These are phyloP conservation scores for Archegozetes longisetosus DNA, from an alignment of 1,140 invertebrate species.

Conservation along the genomic window DNA sequence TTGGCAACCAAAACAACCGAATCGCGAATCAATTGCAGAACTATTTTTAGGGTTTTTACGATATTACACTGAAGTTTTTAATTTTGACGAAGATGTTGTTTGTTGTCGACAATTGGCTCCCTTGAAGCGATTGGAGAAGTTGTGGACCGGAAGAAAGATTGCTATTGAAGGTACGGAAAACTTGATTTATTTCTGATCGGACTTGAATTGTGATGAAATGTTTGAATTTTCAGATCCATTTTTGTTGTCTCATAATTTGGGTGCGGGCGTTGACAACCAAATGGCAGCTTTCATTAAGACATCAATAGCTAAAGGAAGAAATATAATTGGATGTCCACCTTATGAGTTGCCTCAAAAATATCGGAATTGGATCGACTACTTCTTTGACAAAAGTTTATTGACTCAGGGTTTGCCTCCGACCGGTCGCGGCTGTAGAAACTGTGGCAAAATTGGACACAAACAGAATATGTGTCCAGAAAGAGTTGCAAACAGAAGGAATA, in stretches of 20 bases:
- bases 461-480: slow-evolving; percentile 33
- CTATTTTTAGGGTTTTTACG: slow-evolving; percentile 39
- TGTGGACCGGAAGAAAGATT: slow-evolving; percentile 39
- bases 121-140: slow-evolving; percentile 38
- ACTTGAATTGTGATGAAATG: not conserved
- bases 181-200: not conserved
- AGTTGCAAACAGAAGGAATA: no score
- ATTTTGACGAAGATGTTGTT: slow-evolving; percentile 37
- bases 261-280: slow-evolving; percentile 37
- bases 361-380: slow-evolving; percentile 29
- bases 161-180: slow-evolving; percentile 38
- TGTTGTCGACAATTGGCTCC: slow-evolving; percentile 34
- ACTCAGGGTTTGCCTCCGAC: slow-evolving; percentile 36
- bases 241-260: slow-evolving; percentile 41
- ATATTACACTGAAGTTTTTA: slow-evolving; percentile 41
- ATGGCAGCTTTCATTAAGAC: slow-evolving; percentile 31
- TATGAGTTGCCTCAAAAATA: not conserved
- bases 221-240: slow-evolving; percentile 38
- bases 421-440: slow-evolving; percentile 38
- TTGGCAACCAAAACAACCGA: slow-evolving; percentile 20
- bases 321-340: slow-evolving; percentile 29
- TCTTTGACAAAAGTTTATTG: slow-evolving; percentile 31
- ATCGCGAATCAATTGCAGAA: slow-evolving; percentile 34
- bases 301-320: slow-evolving; percentile 31
- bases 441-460: slow-evolving; percentile 42